Evolutionary conservation across 30 jellyfish, hydroid and myxozoan species (phyloP).

Genomic region (Hydractinia echinata): DNA sequence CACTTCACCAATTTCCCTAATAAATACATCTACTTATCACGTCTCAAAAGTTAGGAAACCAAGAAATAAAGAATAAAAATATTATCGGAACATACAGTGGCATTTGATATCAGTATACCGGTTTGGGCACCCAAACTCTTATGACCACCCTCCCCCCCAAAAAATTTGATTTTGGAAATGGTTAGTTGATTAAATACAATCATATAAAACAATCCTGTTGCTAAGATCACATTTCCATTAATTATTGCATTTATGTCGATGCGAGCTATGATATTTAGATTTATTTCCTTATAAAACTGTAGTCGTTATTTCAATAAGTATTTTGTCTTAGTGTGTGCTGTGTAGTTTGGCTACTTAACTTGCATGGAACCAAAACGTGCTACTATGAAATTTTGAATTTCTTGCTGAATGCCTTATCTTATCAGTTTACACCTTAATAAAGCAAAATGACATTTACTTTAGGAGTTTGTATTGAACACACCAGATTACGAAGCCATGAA

Average conservation of each 20-base stretch:
- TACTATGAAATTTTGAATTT: too few species aligned
- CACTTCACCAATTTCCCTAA: too few species aligned
- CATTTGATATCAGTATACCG: neutral
- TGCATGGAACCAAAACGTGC: too few species aligned
- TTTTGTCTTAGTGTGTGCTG: neutral
- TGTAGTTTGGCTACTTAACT: too few species aligned
- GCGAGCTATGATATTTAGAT: neutral
- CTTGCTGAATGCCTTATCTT: too few species aligned
- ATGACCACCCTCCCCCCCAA: neutral
- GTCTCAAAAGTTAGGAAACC: too few species aligned
- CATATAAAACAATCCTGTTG: neutral
- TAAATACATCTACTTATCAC: too few species aligned
- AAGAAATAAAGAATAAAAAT: neutral
- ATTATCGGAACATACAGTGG: neutral
- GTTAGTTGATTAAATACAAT: neutral
- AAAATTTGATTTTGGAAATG: neutral
- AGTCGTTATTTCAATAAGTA: neutral
- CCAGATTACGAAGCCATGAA: slow-evolving; percentile 86
- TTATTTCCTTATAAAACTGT: too few species aligned
- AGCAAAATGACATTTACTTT: neutral
- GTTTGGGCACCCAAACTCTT: neutral
- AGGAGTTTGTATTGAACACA: slow-evolving; percentile 83
- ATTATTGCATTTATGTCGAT: neutral
- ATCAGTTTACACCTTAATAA: too few species aligned
- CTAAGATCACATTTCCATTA: neutral